phyloP scores from a whole-genome alignment of 2,797 vertebrate genomes.

The Falco rusticolus region DNA sequence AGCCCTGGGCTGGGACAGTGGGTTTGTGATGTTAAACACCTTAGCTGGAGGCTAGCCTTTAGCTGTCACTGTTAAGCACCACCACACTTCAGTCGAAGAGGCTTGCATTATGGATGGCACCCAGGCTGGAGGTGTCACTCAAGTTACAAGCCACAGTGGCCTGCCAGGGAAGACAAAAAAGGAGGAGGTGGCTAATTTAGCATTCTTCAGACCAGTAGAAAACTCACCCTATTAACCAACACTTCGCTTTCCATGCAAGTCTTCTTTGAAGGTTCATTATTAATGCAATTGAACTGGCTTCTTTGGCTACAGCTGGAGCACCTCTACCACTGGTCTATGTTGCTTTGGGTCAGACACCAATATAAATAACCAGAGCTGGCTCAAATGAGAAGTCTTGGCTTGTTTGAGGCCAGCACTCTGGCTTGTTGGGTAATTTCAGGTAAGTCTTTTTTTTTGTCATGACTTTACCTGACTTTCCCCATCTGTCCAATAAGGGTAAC shows the following conservation, averaged over 20 bases:
- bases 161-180: background rate
- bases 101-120: background rate
- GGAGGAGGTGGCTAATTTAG: background rate
- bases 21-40: background rate
- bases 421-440: background rate
- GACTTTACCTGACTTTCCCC: background rate
- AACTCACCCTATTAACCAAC: background rate
- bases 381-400: background rate
- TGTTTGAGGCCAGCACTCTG: background rate
- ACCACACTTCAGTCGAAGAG: background rate
- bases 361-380: background rate
- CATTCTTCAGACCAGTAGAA: background rate
- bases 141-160: background rate
- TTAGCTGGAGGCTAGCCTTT: background rate
- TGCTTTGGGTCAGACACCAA: background rate
- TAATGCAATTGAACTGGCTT: background rate
- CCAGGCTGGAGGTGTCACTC: background rate
- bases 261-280: background rate
- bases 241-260: background rate
- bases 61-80: background rate
- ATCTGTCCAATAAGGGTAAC: background rate
- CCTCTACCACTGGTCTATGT: background rate
- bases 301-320: background rate
- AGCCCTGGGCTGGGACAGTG: background rate
- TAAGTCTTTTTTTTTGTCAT: background rate